Evolutionary conservation across 1,140 invertebrate species (phyloP).

Genomic region (Coelopa frigida): DNA sequence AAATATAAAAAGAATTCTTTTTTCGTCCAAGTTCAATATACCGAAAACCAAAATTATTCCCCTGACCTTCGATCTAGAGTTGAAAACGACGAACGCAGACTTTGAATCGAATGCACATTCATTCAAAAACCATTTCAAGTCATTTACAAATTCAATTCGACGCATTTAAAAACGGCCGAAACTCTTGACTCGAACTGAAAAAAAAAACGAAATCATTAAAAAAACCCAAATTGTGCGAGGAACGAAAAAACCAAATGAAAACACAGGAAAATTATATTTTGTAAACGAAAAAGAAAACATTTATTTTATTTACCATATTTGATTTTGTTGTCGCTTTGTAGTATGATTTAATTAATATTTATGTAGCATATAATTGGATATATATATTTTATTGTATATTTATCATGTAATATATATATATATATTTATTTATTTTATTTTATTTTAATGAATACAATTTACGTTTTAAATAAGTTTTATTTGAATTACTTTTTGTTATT

Average conservation of each 20-base stretch:
- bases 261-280: too few relatives aligned
- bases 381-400: conserved; percentile 17
- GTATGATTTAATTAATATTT: conserved; percentile 24
- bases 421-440: conserved; percentile 20
- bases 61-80: not conserved
- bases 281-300: too few relatives aligned
- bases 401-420: conserved; percentile 16
- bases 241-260: too few relatives aligned
- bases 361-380: too few relatives aligned
- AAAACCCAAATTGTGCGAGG: too few relatives aligned
- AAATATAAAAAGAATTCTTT: not conserved
- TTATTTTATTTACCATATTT: too few relatives aligned
- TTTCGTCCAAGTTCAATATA: not conserved
- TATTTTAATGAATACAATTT: conserved; percentile 28
- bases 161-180: not conserved
- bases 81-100: conserved; percentile 1
- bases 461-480: conserved; percentile 32
- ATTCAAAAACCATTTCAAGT: conserved; percentile 2
- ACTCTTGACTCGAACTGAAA: conserved; percentile 14
- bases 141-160: not conserved
- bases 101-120: conserved; percentile 4
- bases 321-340: conserved; percentile 21
- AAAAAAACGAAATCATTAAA: too few relatives aligned
- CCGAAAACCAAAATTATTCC: not conserved
- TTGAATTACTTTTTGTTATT: too few relatives aligned